Base-by-base conservation (phyloP, 2,888 invertebrate species). In the Synergus laeviventris region DNA sequence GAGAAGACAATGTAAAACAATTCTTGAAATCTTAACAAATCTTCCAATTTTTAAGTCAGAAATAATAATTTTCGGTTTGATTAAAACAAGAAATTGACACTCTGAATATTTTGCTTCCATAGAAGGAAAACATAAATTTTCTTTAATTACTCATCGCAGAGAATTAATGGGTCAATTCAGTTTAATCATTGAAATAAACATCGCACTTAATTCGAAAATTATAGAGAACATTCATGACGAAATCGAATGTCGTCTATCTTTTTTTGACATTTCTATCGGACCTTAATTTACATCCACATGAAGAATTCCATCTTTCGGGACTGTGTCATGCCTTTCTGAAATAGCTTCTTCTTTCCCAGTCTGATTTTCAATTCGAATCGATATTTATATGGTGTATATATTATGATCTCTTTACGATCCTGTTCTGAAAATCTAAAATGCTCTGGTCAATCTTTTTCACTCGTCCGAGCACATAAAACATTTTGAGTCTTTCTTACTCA, bases 291-390 rank as follows among this genome's bases (percentile, higher is more conserved):
- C 61, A 61, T 61, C 38, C 61, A 61, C 16, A 61, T 31, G 38
- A n/a, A 61, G 45, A 66, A 66, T 45, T 66, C 66, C 66, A 66
- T 66, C 66, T 45, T 45, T 66, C 66, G 45, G 66, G 66, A 45
- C 45, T 24, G 16, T 42, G 66, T 42, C n/a, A n/a, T n/a, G 16
- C 66, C 66, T 45, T 66, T 45, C 39, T 66, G 45, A 66, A 24
- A 66, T 66, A 16, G 39, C 11, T 24, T 16, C 66, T 42, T 42
- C 16, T 45, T 31, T 66, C 39, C 24, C 45, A 66, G 24, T 66
- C 66, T 45, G 45, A 45, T 66, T 66, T 66, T 45, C 66, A 66
- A 66, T 73, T 14, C 38, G 56, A 56, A 73, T 73, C 73, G 73
- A 75, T 75, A 75, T 73, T 73, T 75, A 75, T 73, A 12, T n/a